These are phyloP conservation scores for Catharus ustulatus DNA, from an alignment of 2,797 vertebrate genomes.

Conservation along the genomic window DNA sequence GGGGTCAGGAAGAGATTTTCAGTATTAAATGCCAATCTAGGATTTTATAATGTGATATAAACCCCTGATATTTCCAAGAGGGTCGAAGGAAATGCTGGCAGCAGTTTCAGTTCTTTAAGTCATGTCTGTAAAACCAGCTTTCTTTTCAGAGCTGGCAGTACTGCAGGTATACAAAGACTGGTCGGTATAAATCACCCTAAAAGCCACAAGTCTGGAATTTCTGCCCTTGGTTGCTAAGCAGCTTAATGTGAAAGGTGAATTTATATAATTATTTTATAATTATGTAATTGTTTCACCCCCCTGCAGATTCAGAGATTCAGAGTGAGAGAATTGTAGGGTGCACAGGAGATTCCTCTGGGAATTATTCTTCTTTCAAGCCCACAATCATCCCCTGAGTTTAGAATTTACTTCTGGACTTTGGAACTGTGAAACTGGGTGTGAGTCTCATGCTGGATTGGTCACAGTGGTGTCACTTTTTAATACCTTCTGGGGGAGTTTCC, in stretches of 20 bases:
- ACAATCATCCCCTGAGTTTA: not conserved
- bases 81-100: not conserved
- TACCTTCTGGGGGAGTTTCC: not conserved
- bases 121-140: not conserved
- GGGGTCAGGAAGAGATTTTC: not conserved
- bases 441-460: not conserved
- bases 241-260: not conserved
- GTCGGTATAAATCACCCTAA: not conserved
- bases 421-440: not conserved
- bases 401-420: not conserved
- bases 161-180: not conserved
- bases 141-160: not conserved
- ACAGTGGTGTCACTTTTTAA: not conserved
- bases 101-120: not conserved
- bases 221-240: not conserved
- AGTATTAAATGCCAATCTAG: not conserved
- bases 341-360: not conserved
- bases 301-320: not conserved
- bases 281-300: too few relatives aligned
- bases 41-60: not conserved
- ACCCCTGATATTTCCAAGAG: not conserved
- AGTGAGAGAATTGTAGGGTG: not conserved
- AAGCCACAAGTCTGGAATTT: not conserved
- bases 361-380: not conserved
- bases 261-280: not conserved